Evolutionary conservation across 2,797 vertebrate genomes (phyloP).

Genomic region (Chiropotes sagulatus): DNA sequence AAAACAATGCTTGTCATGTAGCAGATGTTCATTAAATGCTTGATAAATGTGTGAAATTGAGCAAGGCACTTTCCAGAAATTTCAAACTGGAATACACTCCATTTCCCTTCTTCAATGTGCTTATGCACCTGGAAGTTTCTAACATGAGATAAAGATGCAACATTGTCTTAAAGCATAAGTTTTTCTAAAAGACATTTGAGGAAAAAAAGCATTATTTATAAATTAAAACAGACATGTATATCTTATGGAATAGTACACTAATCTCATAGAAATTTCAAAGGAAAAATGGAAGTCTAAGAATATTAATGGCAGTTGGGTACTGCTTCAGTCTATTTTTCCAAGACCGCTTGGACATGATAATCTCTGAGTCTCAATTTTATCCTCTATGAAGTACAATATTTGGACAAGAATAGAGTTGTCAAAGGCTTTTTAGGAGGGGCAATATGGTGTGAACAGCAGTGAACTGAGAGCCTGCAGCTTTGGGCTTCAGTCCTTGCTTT

Average conservation of each 20-base stretch:
- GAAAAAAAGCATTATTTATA: background rate
- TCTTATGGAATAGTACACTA: background rate
- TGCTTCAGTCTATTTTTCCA: background rate
- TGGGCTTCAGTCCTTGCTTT: background rate
- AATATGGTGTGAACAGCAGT: rapidly evolving
- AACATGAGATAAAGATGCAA: background rate
- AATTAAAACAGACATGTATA: background rate
- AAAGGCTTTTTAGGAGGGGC: background rate
- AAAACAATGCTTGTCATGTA: background rate
- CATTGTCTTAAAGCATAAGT: background rate
- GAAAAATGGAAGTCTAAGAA: background rate
- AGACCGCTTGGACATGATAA: background rate
- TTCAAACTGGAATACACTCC: background rate
- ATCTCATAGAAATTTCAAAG: background rate
- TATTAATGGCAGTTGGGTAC: background rate
- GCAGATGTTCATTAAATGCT: background rate
- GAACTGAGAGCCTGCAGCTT: background rate
- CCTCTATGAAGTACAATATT: background rate
- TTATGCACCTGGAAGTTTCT: background rate
- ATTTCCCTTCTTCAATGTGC: background rate
- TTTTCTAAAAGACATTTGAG: background rate
- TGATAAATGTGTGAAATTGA: background rate
- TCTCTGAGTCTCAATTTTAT: background rate
- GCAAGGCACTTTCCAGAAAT: background rate
- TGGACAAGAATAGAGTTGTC: background rate